Percentiles rank a stretch among this genome's conserved stretches.
phyloP scores from a whole-genome alignment of 1,140 invertebrate species.

The Saxidomus purpurata region DNA sequence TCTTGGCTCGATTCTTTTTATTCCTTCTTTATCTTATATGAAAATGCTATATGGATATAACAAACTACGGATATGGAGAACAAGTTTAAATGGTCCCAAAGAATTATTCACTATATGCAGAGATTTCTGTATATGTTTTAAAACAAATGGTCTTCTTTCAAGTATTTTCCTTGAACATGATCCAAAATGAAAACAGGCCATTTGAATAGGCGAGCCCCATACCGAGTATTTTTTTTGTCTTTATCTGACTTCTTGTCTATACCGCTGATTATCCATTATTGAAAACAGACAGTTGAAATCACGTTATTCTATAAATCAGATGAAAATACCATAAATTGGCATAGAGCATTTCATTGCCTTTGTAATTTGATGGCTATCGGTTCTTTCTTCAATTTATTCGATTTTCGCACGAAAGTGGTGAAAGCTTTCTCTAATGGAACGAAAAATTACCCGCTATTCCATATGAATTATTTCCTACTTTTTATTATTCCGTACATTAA shows the following conservation, averaged over 20 bases:
- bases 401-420: constrained; percentile 14
- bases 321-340: constrained; percentile 46
- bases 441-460: constrained; percentile 41
- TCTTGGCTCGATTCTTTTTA: too few relatives aligned
- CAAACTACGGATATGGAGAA: too few relatives aligned
- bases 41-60: too few relatives aligned
- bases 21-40: too few relatives aligned
- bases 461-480: constrained; percentile 52
- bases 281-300: constrained; percentile 30
- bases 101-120: too few relatives aligned
- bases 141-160: too few relatives aligned
- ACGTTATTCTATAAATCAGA: constrained; percentile 41
- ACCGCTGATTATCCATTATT: constrained; percentile 22
- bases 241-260: background rate
- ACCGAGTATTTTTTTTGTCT: background rate
- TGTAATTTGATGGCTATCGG: constrained; percentile 33
- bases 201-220: background rate
- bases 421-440: constrained; percentile 52
- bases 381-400: constrained; percentile 27
- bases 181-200: too few relatives aligned
- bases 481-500: constrained; percentile 30
- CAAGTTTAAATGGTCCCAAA: too few relatives aligned
- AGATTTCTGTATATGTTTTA: too few relatives aligned
- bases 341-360: constrained; percentile 22
- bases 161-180: too few relatives aligned